phyloP scores from a whole-genome alignment of 2,797 vertebrate genomes.

The Dicrostonyx torquatus region DNA sequence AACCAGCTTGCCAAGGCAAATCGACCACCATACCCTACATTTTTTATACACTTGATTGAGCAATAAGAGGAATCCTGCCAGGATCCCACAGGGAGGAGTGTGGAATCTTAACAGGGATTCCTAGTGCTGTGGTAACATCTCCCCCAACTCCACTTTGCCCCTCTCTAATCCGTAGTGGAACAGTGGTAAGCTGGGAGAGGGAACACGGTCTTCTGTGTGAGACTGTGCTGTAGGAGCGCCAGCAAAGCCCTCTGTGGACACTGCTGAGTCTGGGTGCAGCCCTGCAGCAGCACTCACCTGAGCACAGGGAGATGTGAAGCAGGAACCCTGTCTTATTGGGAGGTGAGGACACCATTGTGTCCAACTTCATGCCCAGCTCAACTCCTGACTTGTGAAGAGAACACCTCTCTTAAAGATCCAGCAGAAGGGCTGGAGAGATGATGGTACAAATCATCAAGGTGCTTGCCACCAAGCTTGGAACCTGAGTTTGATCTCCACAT shows the following conservation, averaged over 20 bases:
- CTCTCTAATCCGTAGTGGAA: not conserved
- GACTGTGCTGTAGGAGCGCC: not conserved
- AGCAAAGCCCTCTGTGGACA: not conserved
- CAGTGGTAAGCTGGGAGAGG: not conserved
- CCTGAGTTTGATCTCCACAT: not conserved
- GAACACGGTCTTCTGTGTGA: not conserved
- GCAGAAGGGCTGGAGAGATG: not conserved
- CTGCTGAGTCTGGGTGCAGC: not conserved
- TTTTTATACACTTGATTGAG: not conserved
- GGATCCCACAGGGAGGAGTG: not conserved
- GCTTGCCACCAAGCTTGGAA: not conserved
- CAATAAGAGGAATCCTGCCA: not conserved
- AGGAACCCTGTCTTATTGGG: not conserved
- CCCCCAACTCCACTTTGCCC: too few relatives aligned
- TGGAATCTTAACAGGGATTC: not conserved
- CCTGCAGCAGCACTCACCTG: not conserved
- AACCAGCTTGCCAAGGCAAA: not conserved
- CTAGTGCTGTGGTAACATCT: not conserved
- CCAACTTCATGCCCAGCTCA: not conserved
- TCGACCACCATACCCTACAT: not conserved
- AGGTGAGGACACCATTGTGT: not conserved
- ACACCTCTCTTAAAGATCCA: not conserved
- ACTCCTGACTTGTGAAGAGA: not conserved
- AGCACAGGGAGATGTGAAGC: not conserved
- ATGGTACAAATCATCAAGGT: not conserved